Evolutionary conservation across 2,797 vertebrate genomes (phyloP), one percentile per base, ranked within the genome.

Genomic region (Pogonophryne albipinna): DNA sequence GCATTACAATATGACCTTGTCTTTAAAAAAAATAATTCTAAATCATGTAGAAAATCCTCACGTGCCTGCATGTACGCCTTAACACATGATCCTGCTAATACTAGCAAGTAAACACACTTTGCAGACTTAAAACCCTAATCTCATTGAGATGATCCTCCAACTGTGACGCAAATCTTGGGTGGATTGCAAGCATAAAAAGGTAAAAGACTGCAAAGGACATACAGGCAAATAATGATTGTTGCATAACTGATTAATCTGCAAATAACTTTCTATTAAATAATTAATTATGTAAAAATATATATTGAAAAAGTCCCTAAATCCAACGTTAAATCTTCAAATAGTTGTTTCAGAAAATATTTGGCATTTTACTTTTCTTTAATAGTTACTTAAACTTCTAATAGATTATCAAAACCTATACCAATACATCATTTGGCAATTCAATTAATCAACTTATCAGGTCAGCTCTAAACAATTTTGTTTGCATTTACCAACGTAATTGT

Each of bases 91-190:
- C 31, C 7, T 4, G 14, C 63, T 55, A 27, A 23, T 19, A 23
- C 57, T 52, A 69, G 55, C 11, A 4, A 77, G 64, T 34, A 76
- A 84, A 84, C 81, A 84, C 75, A 60, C 19, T 16, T 61, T 11
- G 69, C 62, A 86, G 78, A 84, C 82, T 86, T 77, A 80, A 87
- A 69, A 76, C 76, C 61, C 49, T 74, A 68, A 76, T 66, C 71
- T 31, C 10, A 55, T 57, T 15, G 42, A 14, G 6, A 16, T 17
- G 20, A 16, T 60, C 19, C 19, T 55, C 9, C 47, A 20, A 27
- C 72, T 41, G 1, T 8, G 2, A 34, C 15, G 34, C 47, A 61
- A 66, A 52, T 56, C 19, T 20, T 41, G 51, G 2, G 50, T 1
- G 4, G 38, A 41, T 2, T 14, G 38, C 2, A 2, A 16, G 11